A percentile compares a stretch with the other conserved stretches of the same genome.
Evolutionary conservation across 2,888 invertebrate genomes (phyloP).

Genomic region (Stomorhina lunata): DNA sequence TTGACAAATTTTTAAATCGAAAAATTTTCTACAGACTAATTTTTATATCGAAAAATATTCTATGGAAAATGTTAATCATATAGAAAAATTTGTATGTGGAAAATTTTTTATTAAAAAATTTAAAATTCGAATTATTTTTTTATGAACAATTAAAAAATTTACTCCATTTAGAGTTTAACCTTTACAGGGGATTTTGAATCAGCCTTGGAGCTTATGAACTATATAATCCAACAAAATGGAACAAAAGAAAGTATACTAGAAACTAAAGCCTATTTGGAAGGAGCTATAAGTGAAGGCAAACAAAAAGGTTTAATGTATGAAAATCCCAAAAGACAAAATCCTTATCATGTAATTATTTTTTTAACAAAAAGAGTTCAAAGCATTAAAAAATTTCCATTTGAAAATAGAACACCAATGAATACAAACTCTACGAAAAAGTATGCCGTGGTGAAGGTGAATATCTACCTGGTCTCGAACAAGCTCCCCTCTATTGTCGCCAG

Average conservation of each 20-base stretch:
- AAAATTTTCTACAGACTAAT: too few species aligned
- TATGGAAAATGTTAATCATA: too few species aligned
- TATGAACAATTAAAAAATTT: too few species aligned
- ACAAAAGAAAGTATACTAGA: conserved; percentile 90
- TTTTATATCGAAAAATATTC: too few species aligned
- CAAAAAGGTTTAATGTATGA: conserved; percentile 70
- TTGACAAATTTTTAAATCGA: too few species aligned
- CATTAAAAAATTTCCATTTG: background rate
- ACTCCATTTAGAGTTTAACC: background rate
- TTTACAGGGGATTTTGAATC: conserved; percentile 87
- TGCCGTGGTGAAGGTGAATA: conserved; percentile 72
- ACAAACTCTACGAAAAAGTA: conserved; percentile 79
- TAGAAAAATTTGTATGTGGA: too few species aligned
- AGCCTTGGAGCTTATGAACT: conserved; percentile 92
- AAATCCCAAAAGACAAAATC: conserved; percentile 36
- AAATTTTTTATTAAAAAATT: too few species aligned
- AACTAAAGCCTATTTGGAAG: conserved; percentile 92
- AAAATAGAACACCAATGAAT: conserved; percentile 69
- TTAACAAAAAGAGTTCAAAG: background rate
- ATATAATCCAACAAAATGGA: conserved; percentile 88
- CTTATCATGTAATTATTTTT: conserved; percentile 69
- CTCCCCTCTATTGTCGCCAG: conserved; percentile 70
- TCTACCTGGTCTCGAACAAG: conserved; percentile 55
- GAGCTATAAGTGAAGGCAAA: conserved; percentile 83
- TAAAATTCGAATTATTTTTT: too few species aligned